Base-by-base conservation (phyloP, 2,888 invertebrate species). In the Panorpa germanica region DNA sequence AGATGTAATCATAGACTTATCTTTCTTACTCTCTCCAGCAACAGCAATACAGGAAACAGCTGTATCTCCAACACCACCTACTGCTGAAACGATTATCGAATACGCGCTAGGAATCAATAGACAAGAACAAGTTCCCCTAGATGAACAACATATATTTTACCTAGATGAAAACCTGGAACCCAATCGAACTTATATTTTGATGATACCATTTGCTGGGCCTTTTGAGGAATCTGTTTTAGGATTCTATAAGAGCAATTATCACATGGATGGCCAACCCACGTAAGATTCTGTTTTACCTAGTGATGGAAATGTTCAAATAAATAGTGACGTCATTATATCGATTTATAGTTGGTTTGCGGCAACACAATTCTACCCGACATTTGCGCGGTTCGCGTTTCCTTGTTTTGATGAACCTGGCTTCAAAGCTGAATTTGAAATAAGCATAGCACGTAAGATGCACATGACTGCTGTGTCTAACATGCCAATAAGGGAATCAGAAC, bases 331-430 rank as follows among this genome's bases (percentile, higher is more conserved):
- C n/a, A n/a, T n/a, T n/a, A n/a, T 28, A 31, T 12, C 25, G 18
- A 18, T 14, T 47, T 52, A 12, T 49, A 73, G 73, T 54, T 74
- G 73, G 73, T 65, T 74, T 44, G 73, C 71, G 7, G 65, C 70
- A 1, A 73, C 74, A 3, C 74, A 75, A 50, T 75, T 75, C 46
- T 72, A 75, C 44, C 65, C 74, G 2, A 73, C 73, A 35, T 73
- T 73, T 41, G 74, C 74, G 1, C 58, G 74, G 14, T 61, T 66
- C 31, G 74, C 76, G 6, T 77, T 78, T 47, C 78, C 77, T 0
- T 78, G 78, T 49, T 77, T 76, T 57, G 78, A 78, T 45, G 77
- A 78, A 48, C 78, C 78, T 0, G 71, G 70, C 0, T 48, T 77
- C 33, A 78, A 78, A 45, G 77, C 78, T 1, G 59, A 56, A 34